These are phyloP conservation scores for Zootermopsis nevadensis DNA, from an alignment of 2,888 invertebrate species.

Conservation along the genomic window DNA sequence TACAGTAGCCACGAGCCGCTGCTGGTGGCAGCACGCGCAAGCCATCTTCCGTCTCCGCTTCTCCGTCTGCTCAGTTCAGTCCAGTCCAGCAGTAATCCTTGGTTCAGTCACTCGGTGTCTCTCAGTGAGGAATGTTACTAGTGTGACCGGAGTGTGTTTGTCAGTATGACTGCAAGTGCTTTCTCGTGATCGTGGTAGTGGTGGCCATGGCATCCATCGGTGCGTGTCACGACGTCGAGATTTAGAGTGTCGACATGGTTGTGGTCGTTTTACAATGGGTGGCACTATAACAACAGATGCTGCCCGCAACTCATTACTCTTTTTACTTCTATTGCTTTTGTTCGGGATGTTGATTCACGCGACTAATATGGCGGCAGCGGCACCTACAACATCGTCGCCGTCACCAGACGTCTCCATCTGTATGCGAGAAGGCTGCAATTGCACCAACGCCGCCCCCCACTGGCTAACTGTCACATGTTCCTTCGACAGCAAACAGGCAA, in stretches of 20 bases:
- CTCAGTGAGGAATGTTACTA: background rate
- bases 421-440: slow-evolving; percentile 66
- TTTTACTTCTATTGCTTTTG: slow-evolving; percentile 27
- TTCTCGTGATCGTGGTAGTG: background rate
- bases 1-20: too few relatives aligned
- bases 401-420: slow-evolving; percentile 33
- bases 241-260: slow-evolving; percentile 42
- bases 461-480: slow-evolving; percentile 76
- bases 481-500: slow-evolving; percentile 71
- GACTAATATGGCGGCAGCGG: slow-evolving; percentile 32
- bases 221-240: background rate
- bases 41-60: too few relatives aligned
- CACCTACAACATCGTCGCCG: slow-evolving; percentile 9
- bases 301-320: slow-evolving; percentile 19
- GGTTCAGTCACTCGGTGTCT: too few relatives aligned
- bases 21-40: background rate
- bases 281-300: slow-evolving; percentile 49
- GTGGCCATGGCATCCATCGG: background rate
- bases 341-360: slow-evolving; percentile 32
- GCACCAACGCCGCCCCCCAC: slow-evolving; percentile 68
- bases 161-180: background rate
- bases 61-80: too few relatives aligned
- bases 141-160: background rate
- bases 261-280: slow-evolving; percentile 45
- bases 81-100: too few relatives aligned